These are phyloP conservation scores for Drosophila seclusa DNA, from an alignment of 2,888 invertebrate species.

Conservation along the genomic window DNA sequence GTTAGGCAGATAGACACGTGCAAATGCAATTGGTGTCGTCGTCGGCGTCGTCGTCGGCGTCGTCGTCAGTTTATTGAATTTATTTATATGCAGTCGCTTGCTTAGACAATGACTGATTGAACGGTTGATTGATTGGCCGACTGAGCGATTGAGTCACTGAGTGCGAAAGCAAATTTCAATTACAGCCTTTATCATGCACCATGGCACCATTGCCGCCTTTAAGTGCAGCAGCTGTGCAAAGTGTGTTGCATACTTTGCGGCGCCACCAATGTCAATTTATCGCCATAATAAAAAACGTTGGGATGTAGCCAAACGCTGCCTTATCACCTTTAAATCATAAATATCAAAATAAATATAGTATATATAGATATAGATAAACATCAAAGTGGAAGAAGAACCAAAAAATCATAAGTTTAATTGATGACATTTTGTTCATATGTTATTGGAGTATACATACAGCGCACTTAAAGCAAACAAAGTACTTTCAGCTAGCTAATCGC, in stretches of 20 bases:
- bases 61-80: slow-evolving; percentile 70
- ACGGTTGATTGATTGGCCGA: slow-evolving; percentile 49
- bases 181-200: slow-evolving; percentile 13
- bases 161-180: slow-evolving; percentile 37
- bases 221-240: not conserved
- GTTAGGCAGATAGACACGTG: slow-evolving; percentile 10
- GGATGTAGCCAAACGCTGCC: not conserved
- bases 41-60: slow-evolving; percentile 32
- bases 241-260: slow-evolving; percentile 7
- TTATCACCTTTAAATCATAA: not conserved
- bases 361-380: not conserved
- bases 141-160: slow-evolving; percentile 47
- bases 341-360: not conserved
- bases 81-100: slow-evolving; percentile 68
- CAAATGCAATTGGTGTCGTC: slow-evolving; percentile 65
- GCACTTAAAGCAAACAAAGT: not conserved
- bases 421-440: not conserved
- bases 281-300: not conserved
- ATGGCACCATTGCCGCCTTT: not conserved
- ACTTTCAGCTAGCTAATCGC: not conserved
- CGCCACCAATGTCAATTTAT: not conserved
- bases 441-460: not conserved
- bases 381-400: not conserved
- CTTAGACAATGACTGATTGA: slow-evolving; percentile 69
- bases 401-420: not conserved